Conservation (phyloP, 1,140 invertebrate genomes). For the Drosophila equinoxialis region DNA sequence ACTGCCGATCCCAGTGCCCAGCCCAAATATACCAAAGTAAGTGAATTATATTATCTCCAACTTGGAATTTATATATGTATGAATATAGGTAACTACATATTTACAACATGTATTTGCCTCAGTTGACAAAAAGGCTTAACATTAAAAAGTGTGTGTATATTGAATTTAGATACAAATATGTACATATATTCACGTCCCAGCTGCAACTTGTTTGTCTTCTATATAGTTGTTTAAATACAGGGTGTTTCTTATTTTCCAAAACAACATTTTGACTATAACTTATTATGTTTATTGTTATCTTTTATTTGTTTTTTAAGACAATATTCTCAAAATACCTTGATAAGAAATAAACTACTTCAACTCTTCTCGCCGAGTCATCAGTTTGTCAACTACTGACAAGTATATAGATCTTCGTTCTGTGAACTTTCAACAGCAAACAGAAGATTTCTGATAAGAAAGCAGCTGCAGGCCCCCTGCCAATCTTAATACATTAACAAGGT, state of each 20-base stretch:
- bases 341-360: too few species aligned
- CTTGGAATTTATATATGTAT: not conserved
- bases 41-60: constrained; percentile 18
- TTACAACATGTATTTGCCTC: not conserved
- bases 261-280: too few species aligned
- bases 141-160: not conserved
- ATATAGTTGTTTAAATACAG: not conserved
- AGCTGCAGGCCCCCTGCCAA: constrained; percentile 4
- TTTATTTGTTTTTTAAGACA: too few species aligned
- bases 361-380: not conserved
- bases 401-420: constrained; percentile 3
- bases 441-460: constrained; percentile 7
- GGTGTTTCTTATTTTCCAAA: not conserved
- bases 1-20: constrained; percentile 67
- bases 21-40: constrained; percentile 79
- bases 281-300: too few species aligned
- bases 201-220: not conserved
- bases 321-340: too few species aligned
- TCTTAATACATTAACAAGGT: not conserved
- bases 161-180: not conserved
- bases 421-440: not conserved
- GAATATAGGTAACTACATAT: not conserved
- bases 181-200: not conserved
- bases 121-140: not conserved
- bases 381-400: not conserved